A percentile compares a stretch with the other conserved stretches of the same genome.
Conservation (phyloP, 2,888 invertebrate species). For the Andricus quercusramuli region DNA sequence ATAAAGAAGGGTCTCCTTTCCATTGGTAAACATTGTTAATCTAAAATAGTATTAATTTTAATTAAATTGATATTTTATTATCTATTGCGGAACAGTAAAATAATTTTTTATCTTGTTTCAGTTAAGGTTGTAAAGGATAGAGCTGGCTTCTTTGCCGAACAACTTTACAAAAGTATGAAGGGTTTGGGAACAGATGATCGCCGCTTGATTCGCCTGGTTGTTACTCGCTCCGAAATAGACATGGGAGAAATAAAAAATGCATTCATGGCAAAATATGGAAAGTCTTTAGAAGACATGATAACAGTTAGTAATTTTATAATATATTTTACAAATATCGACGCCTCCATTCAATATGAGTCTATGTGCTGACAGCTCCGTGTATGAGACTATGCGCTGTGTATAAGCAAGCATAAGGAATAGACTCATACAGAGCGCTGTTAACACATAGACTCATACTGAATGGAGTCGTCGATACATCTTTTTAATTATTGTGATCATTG, state of each 20-base stretch:
- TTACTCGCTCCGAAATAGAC: slow-evolving; percentile 91
- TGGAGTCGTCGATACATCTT: neutral
- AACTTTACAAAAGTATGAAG: slow-evolving; percentile 92
- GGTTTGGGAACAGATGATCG: slow-evolving; percentile 94
- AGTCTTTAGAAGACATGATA: slow-evolving; percentile 89
- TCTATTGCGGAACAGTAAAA: neutral
- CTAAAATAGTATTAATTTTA: neutral
- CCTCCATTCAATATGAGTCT: too few relatives aligned
- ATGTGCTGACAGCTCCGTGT: too few relatives aligned
- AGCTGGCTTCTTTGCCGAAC: slow-evolving; percentile 91
- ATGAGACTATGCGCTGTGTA: too few relatives aligned
- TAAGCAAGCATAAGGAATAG: too few relatives aligned
- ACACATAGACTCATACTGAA: too few relatives aligned
- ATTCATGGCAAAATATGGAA: slow-evolving; percentile 87
- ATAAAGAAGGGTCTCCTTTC: slow-evolving; percentile 89
- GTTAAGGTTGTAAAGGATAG: slow-evolving; percentile 90
- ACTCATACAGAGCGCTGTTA: too few relatives aligned
- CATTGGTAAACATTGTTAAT: slow-evolving; percentile 80
- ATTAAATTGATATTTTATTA: slow-evolving; percentile 1
- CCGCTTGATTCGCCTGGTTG: slow-evolving; percentile 90
- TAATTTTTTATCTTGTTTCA: slow-evolving; percentile 66
- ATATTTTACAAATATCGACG: slow-evolving; percentile 50
- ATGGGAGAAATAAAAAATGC: slow-evolving; percentile 91
- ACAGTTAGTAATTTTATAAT: slow-evolving; percentile 81
- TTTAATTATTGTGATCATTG: slow-evolving; percentile 22